Conservation (phyloP, 2,113 vertebrate genomes). For the Rostratula benghalensis region DNA sequence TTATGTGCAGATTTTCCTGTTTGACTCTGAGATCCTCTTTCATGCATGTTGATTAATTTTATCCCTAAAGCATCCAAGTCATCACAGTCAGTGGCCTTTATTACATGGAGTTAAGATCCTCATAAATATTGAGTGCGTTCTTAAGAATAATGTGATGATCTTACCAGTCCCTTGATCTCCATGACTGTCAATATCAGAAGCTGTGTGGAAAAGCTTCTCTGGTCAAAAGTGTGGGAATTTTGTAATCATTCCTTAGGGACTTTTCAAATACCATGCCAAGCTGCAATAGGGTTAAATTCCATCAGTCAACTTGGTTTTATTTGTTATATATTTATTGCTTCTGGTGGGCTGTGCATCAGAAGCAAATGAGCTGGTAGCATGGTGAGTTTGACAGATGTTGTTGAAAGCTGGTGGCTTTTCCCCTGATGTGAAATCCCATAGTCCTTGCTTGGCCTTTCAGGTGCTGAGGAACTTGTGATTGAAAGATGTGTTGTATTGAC, state of each 20-base stretch:
- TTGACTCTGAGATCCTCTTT: constrained; percentile 42
- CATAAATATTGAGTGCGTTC: constrained; percentile 46
- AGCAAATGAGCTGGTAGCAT: neutral
- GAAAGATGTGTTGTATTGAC: neutral
- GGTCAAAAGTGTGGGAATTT: neutral
- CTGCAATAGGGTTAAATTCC: neutral
- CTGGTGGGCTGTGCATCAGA: neutral
- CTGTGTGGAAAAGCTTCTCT: neutral
- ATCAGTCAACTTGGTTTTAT: neutral
- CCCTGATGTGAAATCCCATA: neutral
- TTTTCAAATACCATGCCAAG: neutral
- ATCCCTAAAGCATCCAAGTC: constrained; percentile 12
- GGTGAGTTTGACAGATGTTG: neutral
- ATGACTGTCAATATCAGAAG: neutral
- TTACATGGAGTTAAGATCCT: constrained; percentile 22
- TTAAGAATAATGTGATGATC: constrained; percentile 17
- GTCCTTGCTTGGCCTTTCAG: neutral
- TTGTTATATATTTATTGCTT: neutral
- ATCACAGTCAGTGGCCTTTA: neutral
- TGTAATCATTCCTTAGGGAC: neutral
- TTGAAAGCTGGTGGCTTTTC: neutral
- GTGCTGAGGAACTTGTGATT: neutral
- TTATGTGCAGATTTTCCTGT: constrained; percentile 50
- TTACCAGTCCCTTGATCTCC: constrained; percentile 8
- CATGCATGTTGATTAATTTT: constrained; percentile 56